Base-by-base conservation (phyloP, 2,888 invertebrate genomes). In the Halictus quadricinctus region DNA sequence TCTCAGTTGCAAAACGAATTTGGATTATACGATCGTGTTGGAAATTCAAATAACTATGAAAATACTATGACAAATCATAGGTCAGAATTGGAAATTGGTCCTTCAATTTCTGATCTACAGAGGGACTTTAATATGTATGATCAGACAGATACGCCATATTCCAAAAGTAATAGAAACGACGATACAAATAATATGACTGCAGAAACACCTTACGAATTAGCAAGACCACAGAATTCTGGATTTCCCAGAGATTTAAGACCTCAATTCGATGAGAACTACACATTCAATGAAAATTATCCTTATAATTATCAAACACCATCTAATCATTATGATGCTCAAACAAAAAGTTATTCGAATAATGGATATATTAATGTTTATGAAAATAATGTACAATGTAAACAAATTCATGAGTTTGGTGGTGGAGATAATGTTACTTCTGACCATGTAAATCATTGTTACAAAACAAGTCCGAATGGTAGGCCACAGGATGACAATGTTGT, bases 301-400 rank as follows among this genome's bases (percentile, higher is more conserved):
- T 90, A 89, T 41, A 92, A 92, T 88, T 93, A 91, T 83, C 91
- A 93, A 25, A 94, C 94, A 10, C 94, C 94, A 15, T 82, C 93
- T 18, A 94, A 93, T 91, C 94, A 93, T 85, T 94, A 91, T 54
- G 91, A 91, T 76, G 88, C 79, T 36, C 91, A 90, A 54, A 81
- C 70, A 15, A 91, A 92, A 76, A 88, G 88, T 76, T 90, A 90
- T 81, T 91, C 91, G 50, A 93, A 92, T 83, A 93, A 94, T 83
- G 93, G 93, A 72, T 93, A 93, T 81, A 91, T 90, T 21, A 91
- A 91, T 43, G 85, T 88, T 7, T 93, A 93, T 76, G 91, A 92
- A 50, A 91, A 93, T 78, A 92, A 90, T 79, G 80, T 89, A 72
- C 90, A 89, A 58, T 80, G 80, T 74, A 91, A 91, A 58, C 88